Evolutionary conservation across 2,888 invertebrate genomes (phyloP), one percentile per base, ranked within the genome.

Genomic region (Magallana nippona): DNA sequence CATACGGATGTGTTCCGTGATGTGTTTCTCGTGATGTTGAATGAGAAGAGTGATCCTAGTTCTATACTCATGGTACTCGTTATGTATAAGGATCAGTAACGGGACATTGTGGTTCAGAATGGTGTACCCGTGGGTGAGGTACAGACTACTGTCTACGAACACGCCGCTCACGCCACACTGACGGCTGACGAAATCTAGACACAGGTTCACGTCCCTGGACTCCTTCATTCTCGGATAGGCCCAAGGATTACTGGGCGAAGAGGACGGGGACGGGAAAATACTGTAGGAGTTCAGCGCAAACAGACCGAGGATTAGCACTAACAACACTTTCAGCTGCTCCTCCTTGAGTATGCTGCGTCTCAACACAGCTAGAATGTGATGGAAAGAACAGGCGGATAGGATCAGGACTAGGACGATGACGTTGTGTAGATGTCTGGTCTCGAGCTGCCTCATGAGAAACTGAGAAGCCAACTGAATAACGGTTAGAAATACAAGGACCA

Each of bases 81-180:
- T 83, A n/a, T 91, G 89, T 17, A 90, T 85, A 13, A 90, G 86
- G 0, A 88, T 84, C n/a, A 91, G 19, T 10, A 92, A 11, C 1
- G 91, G 91, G 0, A 92, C 89, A 57, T 92, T 87, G 8, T 88
- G 87, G 79, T 89, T 87, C 17, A 92, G 83, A 22, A 91, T 78
- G 19, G 89, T 84, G 83, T 88, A 91, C 2, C 89, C 91, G 10
- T 86, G 90, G 0, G 87, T 87, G 63, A 87, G 86, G 83, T 89
- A 90, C 15, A 91, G 82, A 71, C 87, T 88, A 27, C 85, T 84
- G 83, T 92, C 91, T 15, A 91, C 44, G 57, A 90, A 88, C 10
- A 92, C 90, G 2, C 92, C 92, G 11, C 85, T 90, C 78, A 91
- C 91, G 86, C 91, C 88, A 78, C 78, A 44, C 32, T 87, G 88